Evolutionary conservation across 2,113 vertebrate species (phyloP).

Genomic region (Cochlearius cochlearius): DNA sequence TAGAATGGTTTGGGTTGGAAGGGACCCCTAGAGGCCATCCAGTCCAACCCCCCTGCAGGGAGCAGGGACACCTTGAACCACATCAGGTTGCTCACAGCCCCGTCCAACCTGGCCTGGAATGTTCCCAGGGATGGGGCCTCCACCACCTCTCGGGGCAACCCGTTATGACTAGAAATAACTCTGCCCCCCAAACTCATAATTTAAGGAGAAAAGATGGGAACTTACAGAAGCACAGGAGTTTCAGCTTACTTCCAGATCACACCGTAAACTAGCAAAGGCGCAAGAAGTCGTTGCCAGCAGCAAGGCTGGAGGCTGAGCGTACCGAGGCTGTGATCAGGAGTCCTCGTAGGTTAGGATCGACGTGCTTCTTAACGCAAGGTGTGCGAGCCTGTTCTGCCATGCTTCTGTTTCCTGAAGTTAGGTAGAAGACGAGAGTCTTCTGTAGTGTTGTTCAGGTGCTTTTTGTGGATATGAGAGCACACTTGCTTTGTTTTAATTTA

Average conservation of each 20-base stretch:
- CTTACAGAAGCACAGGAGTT: neutral
- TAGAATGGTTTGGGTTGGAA: no score
- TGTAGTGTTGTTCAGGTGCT: neutral
- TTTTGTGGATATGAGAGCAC: neutral
- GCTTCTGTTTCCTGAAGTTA: neutral
- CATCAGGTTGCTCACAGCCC: no score
- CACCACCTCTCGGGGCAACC: no score
- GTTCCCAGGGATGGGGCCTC: no score
- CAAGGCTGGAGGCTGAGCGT: neutral
- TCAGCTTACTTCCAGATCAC: neutral
- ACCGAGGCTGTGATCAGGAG: neutral
- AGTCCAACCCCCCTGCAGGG: no score
- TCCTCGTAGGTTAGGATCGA: neutral
- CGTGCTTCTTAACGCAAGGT: neutral
- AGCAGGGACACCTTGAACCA: no score
- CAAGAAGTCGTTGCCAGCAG: neutral
- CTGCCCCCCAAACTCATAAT: neutral
- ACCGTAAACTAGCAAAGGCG: rapidly evolving
- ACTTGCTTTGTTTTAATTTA: neutral
- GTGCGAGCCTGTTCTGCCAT: neutral
- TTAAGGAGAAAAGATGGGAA: neutral
- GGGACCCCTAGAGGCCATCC: no score
- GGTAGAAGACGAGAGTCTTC: neutral
- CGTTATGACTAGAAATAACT: no score
- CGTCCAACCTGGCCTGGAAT: no score